Conservation (phyloP, 2,797 vertebrate species). For the Girardinus metallicus region DNA sequence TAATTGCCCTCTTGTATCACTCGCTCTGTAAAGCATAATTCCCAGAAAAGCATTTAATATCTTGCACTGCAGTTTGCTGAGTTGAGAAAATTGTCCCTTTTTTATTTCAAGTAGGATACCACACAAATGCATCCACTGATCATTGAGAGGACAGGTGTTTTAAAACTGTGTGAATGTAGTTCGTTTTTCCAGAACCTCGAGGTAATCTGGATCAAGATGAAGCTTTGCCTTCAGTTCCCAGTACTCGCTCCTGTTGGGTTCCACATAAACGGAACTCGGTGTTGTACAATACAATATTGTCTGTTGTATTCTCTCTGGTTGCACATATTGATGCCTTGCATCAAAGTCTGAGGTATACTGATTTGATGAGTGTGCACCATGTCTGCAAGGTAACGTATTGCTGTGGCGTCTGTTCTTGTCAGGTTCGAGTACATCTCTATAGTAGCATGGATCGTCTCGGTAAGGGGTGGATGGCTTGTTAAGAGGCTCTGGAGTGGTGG, state of each 20-base stretch:
- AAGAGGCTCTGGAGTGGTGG: conserved; percentile 89
- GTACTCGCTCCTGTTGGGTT: conserved; percentile 96
- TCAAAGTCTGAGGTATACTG: conserved; percentile 91
- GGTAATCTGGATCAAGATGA: conserved; percentile 97
- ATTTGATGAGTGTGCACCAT: conserved; percentile 83
- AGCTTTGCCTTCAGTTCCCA: conserved; percentile 99
- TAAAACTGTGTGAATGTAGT: conserved; percentile 98
- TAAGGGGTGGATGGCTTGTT: conserved; percentile 86
- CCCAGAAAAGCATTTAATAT: conserved; percentile 33
- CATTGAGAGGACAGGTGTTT: conserved; percentile 55
- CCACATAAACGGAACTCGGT: conserved; percentile 92
- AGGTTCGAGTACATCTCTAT: conserved; percentile 89
- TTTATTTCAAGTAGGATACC: conserved; percentile 33
- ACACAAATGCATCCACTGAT: conserved; percentile 19
- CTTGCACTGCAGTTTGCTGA: conserved; percentile 25
- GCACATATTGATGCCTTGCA: conserved; percentile 87
- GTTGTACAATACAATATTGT: conserved; percentile 91
- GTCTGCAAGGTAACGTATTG: conserved; percentile 89
- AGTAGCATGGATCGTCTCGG: conserved; percentile 89
- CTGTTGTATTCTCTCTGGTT: conserved; percentile 91
- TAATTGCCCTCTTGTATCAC: conserved; percentile 26
- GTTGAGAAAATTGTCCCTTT: not conserved
- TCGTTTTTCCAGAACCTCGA: conserved; percentile 99
- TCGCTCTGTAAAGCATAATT: conserved; percentile 36
- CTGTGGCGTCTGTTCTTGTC: conserved; percentile 87